Evolutionary conservation across 2,797 vertebrate genomes (phyloP), one percentile per base, ranked within the genome.

Genomic region (Chelidonichthys spinosus): DNA sequence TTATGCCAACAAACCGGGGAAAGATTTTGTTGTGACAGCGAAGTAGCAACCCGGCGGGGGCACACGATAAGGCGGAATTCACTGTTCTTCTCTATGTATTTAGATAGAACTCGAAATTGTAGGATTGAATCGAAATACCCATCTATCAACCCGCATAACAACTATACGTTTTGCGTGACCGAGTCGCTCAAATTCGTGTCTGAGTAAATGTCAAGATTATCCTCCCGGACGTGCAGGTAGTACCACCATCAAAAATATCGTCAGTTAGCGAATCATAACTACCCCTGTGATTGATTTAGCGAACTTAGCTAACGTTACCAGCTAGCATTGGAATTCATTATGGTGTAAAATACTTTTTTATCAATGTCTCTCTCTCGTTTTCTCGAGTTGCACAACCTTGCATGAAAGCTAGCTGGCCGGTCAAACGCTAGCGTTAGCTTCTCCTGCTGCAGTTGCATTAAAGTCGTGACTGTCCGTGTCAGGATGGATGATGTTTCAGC

Each of bases 11-110:
- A 67, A 65, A 81, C 78, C 63, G 83, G 92, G 25, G 86, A 84
- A 84, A 89, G 87, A 89, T 90, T 89, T 76, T 92, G 90, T 93
- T 93, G 90, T 92, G 92, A 94, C 92, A 92, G 91, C 79, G 56
- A 81, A 92, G 18, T 33, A 87, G 76, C 79, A 88, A 88, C 88
- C 92, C 90, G 91, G 92, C 74, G 59, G 87, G 86, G 83, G 89
- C 70, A 85, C 35, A 91, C 89, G 90, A 91, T 90, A 89, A 90
- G 90, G 69, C 18, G 18, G 65, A 43, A 63, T 72, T 15, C 2
- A 17, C 0, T 55, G 37, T 36, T 7, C 18, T 83, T 81, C 9
- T 58, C 61, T 33, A 0, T 75, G 4, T 62, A 0, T 70, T 69
- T 46, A 25, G 69, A 55, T 40, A 15, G 37, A 43, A n/a, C 32